Percentiles rank a stretch among this genome's conserved stretches.
These are phyloP conservation scores for Agrochola circellaris DNA, from an alignment of 2,888 invertebrate genomes.

Conservation along the genomic window DNA sequence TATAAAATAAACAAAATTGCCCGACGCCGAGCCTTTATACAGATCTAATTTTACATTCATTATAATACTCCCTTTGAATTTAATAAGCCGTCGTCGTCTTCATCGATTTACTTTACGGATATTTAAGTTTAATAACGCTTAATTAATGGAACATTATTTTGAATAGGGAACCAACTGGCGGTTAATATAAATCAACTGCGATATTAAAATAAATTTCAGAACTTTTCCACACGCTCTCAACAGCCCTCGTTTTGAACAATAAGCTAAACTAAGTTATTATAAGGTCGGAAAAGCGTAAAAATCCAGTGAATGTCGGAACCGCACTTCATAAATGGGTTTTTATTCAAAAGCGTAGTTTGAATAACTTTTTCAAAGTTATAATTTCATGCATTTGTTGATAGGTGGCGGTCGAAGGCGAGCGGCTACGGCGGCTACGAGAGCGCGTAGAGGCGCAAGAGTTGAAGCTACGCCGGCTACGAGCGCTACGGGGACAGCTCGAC, in stretches of 20 bases:
- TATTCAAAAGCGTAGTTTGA: slow-evolving; percentile 20
- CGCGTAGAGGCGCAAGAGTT: slow-evolving; percentile 98
- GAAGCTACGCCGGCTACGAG: slow-evolving; percentile 97
- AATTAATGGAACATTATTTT: slow-evolving; percentile 33
- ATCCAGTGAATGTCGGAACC: not conserved
- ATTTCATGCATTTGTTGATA: slow-evolving; percentile 69
- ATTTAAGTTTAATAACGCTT: slow-evolving; percentile 18
- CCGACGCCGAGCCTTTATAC: slow-evolving; percentile 58
- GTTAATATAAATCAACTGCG: slow-evolving; percentile 34
- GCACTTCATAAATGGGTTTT: slow-evolving; percentile 23
- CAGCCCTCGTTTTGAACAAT: slow-evolving; percentile 46
- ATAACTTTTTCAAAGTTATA: slow-evolving; percentile 20
- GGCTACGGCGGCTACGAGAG: slow-evolving; percentile 96
- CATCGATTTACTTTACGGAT: slow-evolving; percentile 25
- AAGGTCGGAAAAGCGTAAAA: slow-evolving; percentile 28
- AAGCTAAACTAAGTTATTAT: slow-evolving; percentile 33
- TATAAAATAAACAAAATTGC: slow-evolving; percentile 79
- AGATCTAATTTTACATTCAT: slow-evolving; percentile 66
- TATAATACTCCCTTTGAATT: slow-evolving; percentile 46
- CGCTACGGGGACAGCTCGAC: slow-evolving; percentile 98
- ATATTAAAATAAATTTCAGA: slow-evolving; percentile 34
- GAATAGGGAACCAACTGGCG: not conserved
- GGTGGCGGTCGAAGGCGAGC: slow-evolving; percentile 96
- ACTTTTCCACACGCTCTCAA: slow-evolving; percentile 49
- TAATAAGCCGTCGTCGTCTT: slow-evolving; percentile 31